phyloP scores from a whole-genome alignment of 64 coral and sea anemone species.

The Platygyra sinensis region DNA sequence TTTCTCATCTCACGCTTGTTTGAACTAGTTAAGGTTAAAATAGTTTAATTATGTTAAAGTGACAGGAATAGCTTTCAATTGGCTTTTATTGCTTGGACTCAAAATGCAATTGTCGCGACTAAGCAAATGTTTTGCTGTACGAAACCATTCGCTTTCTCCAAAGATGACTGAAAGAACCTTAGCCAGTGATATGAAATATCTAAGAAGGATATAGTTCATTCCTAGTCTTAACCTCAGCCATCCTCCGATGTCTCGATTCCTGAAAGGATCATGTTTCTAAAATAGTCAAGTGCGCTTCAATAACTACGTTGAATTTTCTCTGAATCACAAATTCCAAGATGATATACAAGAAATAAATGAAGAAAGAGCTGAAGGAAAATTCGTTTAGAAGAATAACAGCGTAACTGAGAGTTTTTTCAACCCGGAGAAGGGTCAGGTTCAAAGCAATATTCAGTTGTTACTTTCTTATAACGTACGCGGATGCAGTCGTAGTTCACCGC shows the following conservation, averaged over 20 bases:
- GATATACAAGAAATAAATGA: no score
- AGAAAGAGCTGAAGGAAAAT: no score
- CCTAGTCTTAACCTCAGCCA: no score
- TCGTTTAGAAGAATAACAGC: no score
- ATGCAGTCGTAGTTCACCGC: neutral
- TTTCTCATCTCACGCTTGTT: neutral
- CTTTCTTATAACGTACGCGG: neutral
- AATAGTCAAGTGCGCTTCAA: no score
- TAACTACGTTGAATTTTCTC: no score
- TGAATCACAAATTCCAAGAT: no score
- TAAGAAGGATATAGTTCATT: no score
- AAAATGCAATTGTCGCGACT: neutral
- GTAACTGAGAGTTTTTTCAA: no score
- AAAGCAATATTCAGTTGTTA: neutral
- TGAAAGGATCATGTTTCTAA: no score
- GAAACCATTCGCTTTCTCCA: neutral
- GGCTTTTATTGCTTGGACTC: neutral
- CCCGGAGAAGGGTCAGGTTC: neutral
- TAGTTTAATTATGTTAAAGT: neutral
- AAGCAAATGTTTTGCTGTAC: neutral
- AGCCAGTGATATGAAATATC: neutral
- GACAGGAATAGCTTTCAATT: neutral
- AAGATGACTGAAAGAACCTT: neutral
- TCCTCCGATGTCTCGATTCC: no score
- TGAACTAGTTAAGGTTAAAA: neutral